Evolutionary conservation across 2,888 invertebrate species (phyloP), one percentile per base, ranked within the genome.

Genomic region (Tanypteryx hageni): DNA sequence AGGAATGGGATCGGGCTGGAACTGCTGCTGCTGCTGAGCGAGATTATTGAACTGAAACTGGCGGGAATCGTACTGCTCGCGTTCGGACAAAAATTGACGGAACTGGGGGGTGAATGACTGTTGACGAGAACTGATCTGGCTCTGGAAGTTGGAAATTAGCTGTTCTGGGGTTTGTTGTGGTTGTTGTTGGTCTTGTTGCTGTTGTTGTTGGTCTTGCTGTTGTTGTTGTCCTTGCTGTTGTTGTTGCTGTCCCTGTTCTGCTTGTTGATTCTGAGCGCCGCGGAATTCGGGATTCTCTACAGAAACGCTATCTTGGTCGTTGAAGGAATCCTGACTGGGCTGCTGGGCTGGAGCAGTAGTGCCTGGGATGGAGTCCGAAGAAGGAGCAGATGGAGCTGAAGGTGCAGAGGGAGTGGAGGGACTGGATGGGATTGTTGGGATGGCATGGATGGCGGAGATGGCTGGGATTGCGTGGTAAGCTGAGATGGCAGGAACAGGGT

Each of bases 281-380:
- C 93, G 92, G 93, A 95, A 94, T 31, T 95, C 94, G n/a, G 94
- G 94, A 93, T 95, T 95, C 10, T 95, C 95, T 0, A 95, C 94
- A 18, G 94, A 94, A 0, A 95, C 94, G 31, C 94, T 94, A 81
- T 95, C 95, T 56, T 94, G 94, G 92, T 94, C 94, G 31, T 93
- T 93, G 31, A 56, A 92, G 44, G 76, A 92, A 92, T 93, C 93
- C 93, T 92, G 93, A 18, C 92, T 93, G 44, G 92, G 92, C 58
- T 92, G 93, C 68, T 92, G 93, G 76, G 92, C 89, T n/a, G 92
- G 68, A 11, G 94, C 16, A 93, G 93, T 93, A n/a, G 93, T 93
- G 92, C 84, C 83, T 61, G 84, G 92, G 81, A 93, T 89, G 56
- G 94, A 93, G 56, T 92, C 76, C n/a, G 92, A 64, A 27, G 91